phyloP scores from a whole-genome alignment of 2,113 vertebrate species.

The Fulmarus glacialis region DNA sequence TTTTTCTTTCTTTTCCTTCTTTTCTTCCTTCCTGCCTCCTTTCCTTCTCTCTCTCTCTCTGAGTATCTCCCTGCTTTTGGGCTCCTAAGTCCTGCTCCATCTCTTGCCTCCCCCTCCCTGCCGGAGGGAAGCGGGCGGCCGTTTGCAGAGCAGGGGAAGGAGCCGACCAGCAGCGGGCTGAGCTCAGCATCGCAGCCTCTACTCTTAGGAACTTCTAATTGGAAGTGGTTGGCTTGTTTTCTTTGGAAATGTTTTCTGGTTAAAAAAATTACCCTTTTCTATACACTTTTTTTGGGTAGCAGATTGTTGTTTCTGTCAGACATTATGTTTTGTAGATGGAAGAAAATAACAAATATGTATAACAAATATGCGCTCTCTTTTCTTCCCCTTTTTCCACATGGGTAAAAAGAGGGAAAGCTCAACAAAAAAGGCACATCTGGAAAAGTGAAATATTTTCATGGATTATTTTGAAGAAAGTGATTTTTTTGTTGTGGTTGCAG shows the following conservation, averaged over 20 bases:
- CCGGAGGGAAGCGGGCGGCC: not conserved
- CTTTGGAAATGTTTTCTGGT: not conserved
- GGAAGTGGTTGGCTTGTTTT: slow-evolving; percentile 2
- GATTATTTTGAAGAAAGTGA: not conserved
- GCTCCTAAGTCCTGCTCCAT: not conserved
- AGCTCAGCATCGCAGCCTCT: not conserved
- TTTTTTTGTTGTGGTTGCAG: not conserved
- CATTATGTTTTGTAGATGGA: not conserved
- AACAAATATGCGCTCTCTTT: not conserved
- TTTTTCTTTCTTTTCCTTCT: not conserved
- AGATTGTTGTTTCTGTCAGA: slow-evolving; percentile 17
- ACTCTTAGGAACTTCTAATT: not conserved
- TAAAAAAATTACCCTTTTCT: not conserved
- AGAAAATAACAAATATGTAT: not conserved
- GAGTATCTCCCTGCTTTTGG: not conserved
- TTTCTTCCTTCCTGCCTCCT: not conserved
- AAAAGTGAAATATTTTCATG: not conserved
- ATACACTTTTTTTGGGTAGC: not conserved
- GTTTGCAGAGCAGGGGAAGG: not conserved
- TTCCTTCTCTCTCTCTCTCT: not conserved
- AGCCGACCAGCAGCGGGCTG: not conserved
- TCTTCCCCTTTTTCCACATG: not conserved
- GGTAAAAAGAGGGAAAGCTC: not conserved
- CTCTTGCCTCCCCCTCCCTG: not conserved
- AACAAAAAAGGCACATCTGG: not conserved